Base-by-base conservation (phyloP, 2,113 vertebrate species). In the Symphodus melops region DNA sequence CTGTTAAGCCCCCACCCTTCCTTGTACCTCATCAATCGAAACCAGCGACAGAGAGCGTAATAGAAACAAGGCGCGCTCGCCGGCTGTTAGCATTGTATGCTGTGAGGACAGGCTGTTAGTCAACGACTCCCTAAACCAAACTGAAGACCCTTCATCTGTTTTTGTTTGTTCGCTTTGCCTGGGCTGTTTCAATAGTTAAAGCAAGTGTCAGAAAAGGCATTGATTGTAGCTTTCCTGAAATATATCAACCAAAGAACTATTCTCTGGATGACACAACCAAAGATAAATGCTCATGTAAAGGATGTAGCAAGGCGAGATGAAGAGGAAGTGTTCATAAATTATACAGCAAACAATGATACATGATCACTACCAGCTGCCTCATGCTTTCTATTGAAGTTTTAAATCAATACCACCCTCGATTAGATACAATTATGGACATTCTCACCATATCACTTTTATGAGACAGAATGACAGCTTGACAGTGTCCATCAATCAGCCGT, bases 341-440 rank as follows among this genome's bases (percentile, higher is more conserved):
- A 87, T 73, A 72, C 66, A 85, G 70, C 60, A 71, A 73, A 74
- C 57, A 69, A 46, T 57, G 85, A 81, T 41, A 89, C 74, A 83
- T 57, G 81, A 91, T 84, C 75, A 90, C 72, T 20, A 4, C 60
- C 54, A 68, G 68, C 77, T 79, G 86, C 68, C 77, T 79, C 46
- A 5, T 66, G 60, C 42, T 77, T 69, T 62, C 72, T 54, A 61
- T 62, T 73, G 39, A 82, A 70, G 75, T 77, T 89, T 79, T 77
- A 82, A 88, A 94, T 93, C 91, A 86, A 92, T 92, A 90, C 37
- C 63, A 23, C 49, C 77, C 79, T 76, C 68, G 64, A 91, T 86
- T 85, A 88, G 81, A 76, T 79, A 46, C 79, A 73, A 90, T 92
- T 87, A 90, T 84, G 77, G 79, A 84, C 65, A 71, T 88, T 89